These are phyloP conservation scores for Sesamia inferens DNA, from an alignment of 2,888 invertebrate species.

Conservation along the genomic window DNA sequence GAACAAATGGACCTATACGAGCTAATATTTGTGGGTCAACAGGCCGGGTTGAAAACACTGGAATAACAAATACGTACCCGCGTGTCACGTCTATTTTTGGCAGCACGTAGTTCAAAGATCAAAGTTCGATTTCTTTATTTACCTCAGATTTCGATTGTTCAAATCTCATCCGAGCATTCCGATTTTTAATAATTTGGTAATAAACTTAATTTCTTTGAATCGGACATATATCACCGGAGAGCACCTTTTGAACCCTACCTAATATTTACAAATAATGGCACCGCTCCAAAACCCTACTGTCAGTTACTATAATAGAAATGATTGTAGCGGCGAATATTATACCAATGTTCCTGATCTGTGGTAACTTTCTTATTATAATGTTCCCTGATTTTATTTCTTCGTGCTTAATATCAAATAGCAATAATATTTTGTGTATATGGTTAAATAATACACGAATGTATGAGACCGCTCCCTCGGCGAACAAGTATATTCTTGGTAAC, in stretches of 20 bases:
- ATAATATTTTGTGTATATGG: conserved; percentile 14
- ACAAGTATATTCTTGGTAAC: conserved; percentile 28
- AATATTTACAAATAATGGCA: conserved; percentile 41
- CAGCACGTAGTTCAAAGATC: conserved; percentile 15
- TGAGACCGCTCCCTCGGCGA: conserved; percentile 2
- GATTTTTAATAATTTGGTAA: conserved; percentile 9
- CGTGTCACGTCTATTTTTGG: neutral
- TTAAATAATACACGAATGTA: conserved; percentile 19
- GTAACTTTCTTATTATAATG: conserved; percentile 2
- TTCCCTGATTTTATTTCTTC: conserved; percentile 1
- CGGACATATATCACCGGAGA: conserved; percentile 10
- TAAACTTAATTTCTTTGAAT: conserved; percentile 19
- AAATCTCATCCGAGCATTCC: conserved; percentile 20
- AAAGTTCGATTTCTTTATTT: neutral
- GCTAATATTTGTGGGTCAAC: conserved; percentile 30
- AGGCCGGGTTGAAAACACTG: neutral
- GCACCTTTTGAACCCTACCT: conserved; percentile 4
- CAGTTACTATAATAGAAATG: conserved; percentile 5
- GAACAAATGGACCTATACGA: conserved; percentile 15
- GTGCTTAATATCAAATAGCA: conserved; percentile 22
- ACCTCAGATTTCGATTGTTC: neutral
- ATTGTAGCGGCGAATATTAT: conserved; percentile 22
- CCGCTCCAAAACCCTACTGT: conserved; percentile 6
- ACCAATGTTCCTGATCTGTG: conserved; percentile 1
- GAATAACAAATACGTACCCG: conserved; percentile 1